Base-by-base conservation (phyloP, 2,113 vertebrate genomes). In the Probosciger aterrimus region DNA sequence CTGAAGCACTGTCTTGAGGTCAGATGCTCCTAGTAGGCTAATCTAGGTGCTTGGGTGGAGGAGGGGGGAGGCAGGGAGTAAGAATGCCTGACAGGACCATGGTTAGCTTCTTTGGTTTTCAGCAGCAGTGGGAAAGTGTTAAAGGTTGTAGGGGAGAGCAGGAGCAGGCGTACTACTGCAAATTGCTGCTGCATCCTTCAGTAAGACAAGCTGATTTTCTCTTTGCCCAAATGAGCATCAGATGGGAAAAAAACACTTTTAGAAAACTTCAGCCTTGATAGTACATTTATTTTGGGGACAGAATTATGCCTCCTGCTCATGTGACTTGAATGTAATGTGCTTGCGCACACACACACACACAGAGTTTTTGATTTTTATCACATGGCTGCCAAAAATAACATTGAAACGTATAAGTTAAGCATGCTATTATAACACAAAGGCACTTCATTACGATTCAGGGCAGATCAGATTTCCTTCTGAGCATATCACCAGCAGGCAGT, bases 361-460 rank as follows among this genome's bases (percentile, higher is more conserved):
- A 53, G 30, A 33, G 28, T 15, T 92, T 94, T 86, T 75, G 28
- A 25, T 71, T 93, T 94, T 96, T 95, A 52, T 92, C 73, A 49
- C 47, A 14, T 67, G 60, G 47, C 50, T 95, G 64, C 80, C 80
- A 92, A 93, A 96, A 94, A 94, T 90, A 94, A 80, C 55, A 50
- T 33, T 53, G 70, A 92, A 94, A 82, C 62, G 24, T 59, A 0
- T 50, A 91, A 90, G 76, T 95, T 90, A 92, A 91, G 80, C 59
- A 47, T 86, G 46, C 65, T 35, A 11, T 78, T 79, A 14, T 80
- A 86, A 63, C 59, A 91, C 74, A 83, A 59, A 67, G 53, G 63
- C 75, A 70, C 37, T 95, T 93, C 68, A 50, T 80, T 77, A 43
- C 30, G 39, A 46, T 47, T 88, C 52, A 49, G 49, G 46, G 43